Base-by-base conservation (phyloP, 2,888 invertebrate species). In the Ormyrus labotus region DNA sequence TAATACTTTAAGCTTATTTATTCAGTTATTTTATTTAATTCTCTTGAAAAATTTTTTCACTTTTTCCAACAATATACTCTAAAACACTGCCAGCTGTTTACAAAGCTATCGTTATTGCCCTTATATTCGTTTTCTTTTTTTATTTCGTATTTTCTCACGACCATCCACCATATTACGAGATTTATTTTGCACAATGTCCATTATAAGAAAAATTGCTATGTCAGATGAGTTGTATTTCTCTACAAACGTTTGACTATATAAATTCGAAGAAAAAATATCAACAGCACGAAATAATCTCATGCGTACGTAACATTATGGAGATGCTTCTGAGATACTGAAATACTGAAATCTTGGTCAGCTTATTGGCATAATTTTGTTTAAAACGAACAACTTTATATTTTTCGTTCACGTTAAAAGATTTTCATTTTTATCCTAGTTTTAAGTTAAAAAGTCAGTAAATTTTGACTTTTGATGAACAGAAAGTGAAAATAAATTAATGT, bases 1-100 rank as follows among this genome's bases (percentile, higher is more conserved):
- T 83, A 85, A 85, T 82, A 85, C 81, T 83, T 84, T 78, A 72
- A 80, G 74, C 64, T 73, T 74, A 60, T 55, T 81, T 71, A 55
- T 45, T 69, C 48, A 51, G 47, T 78, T 68, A 72, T 78, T n/a
- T 73, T 75, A 71, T 45, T 34, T 69, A 64, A 61, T 71, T 67
- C 58, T 61, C 57, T 79, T 73, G 58, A 65, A 75, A 81, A 78
- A 73, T 57, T 71, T 10, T 55, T 63, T 71, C 53, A 10, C 51
- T n/a, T 11, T 19, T 68, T 55, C 65, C 51, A 63, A 5, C 48
- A 13, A 55, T 45, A 53, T 8, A n/a, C 11, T 9, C 9, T 45
- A 72, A 78, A 64, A 61, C 57, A 60, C 45, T 57, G n/a, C 55
- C 61, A 67, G 19, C 63, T 71, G 58, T 60, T 69, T 48, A 7